These are phyloP conservation scores for Lepidurus apus DNA, from an alignment of 1,140 invertebrate genomes.

Conservation along the genomic window DNA sequence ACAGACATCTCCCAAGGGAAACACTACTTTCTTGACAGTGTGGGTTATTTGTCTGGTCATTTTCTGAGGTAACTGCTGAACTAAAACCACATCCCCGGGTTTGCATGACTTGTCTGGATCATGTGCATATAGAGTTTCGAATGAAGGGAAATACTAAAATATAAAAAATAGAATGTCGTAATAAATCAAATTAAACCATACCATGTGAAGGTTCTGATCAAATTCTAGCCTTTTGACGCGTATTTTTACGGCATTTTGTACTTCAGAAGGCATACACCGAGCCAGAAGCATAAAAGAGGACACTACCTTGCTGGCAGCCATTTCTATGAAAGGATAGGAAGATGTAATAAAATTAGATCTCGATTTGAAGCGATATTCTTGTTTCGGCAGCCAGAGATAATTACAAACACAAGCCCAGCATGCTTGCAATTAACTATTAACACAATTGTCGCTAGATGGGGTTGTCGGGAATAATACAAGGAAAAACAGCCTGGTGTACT, in stretches of 20 bases:
- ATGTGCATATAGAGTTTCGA: constrained; percentile 63
- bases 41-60: constrained; percentile 70
- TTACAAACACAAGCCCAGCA: neutral
- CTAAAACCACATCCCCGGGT: constrained; percentile 71
- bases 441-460: no score
- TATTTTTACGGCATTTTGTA: constrained; percentile 69
- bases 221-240: constrained; percentile 62
- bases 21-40: constrained; percentile 69
- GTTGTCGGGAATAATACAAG: no score
- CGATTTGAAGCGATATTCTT: neutral
- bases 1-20: constrained; percentile 70
- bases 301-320: neutral
- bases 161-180: constrained; percentile 39
- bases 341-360: neutral
- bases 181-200: constrained; percentile 45
- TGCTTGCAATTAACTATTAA: no score
- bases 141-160: constrained; percentile 69
- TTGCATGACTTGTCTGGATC: constrained; percentile 72
- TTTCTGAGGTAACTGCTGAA: constrained; percentile 63
- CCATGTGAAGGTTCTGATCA: constrained; percentile 62
- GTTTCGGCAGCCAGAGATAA: neutral
- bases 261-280: constrained; percentile 63
- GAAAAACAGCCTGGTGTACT: no score
- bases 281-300: constrained; percentile 50
- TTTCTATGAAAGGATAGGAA: neutral